Evolutionary conservation across 2,113 vertebrate genomes (phyloP), one percentile per base, ranked within the genome.

Genomic region (Lipophrys pholis): DNA sequence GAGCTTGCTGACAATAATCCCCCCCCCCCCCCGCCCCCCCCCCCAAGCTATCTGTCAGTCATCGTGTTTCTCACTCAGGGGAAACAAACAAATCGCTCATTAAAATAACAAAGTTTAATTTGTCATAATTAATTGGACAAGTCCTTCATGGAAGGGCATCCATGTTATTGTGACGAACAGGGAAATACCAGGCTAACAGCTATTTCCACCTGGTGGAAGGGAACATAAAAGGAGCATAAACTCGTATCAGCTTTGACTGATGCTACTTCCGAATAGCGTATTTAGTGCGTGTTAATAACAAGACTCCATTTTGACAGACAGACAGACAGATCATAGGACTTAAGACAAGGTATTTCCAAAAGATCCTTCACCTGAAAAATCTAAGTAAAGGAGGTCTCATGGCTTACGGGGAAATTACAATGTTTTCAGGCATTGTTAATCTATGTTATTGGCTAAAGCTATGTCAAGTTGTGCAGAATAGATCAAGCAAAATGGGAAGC

Each of bases 91-190:
- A 39, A 16, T 52, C 50, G 9, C 53, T 83, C 60, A 63, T 85
- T 83, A 84, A 71, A 70, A 69, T 10, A 1, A 74, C 76, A 82
- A 38, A 30, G 17, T 55, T 73, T 70, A 41, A 79, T 83, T 70
- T 75, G 72, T 65, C 55, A 58, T 48, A 63, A 84, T 83, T 81
- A 71, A 81, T 67, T 65, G 52, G 11, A 74, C 8, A 42, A 65
- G 30, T 51, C 73, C 16, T 69, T 35, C 5, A 39, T 54, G 69
- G 74, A 69, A 64, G 48, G 40, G 38, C 36, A 21, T 17, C 49
- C 36, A 39, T 53, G 66, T 38, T 54, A 11, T 50, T 10, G 36
- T 46, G 66, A 43, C 39, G 45, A 76, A 43, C 45, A 40, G 41
- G 15, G 40, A 72, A 54, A 80, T 46, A 70, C 15, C 41, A 49